phyloP scores from a whole-genome alignment of 2,113 vertebrate species.

The Dendrocopos noguchii region DNA sequence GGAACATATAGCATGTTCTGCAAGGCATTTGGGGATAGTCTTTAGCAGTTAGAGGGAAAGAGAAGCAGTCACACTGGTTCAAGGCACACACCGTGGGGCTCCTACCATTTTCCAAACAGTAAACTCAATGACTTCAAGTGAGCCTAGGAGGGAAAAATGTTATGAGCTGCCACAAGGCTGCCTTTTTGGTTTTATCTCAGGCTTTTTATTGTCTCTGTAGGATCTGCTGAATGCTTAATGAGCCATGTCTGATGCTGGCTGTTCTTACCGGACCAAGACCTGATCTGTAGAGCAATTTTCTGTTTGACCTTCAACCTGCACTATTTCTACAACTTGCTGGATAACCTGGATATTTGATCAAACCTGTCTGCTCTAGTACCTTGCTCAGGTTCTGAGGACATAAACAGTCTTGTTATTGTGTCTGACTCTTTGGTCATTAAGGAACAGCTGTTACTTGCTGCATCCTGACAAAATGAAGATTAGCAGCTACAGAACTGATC shows the following conservation, averaged over 20 bases:
- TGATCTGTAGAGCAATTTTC: neutral
- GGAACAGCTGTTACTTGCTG: neutral
- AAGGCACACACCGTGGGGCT: neutral
- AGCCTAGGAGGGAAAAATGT: neutral
- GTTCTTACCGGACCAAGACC: neutral
- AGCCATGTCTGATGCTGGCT: neutral
- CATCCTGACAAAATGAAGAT: neutral
- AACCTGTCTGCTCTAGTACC: neutral
- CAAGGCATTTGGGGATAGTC: neutral
- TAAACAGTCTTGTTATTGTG: neutral
- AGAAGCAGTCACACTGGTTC: neutral
- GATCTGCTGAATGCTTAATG: neutral
- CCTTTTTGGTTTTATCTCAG: fast-evolving
- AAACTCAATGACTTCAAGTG: neutral
- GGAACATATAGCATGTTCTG: neutral
- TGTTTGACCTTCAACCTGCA: neutral
- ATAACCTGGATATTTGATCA: neutral
- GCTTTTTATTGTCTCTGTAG: neutral
- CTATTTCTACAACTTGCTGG: fast-evolving
- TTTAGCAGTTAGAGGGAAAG: neutral
- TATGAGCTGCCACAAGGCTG: neutral
- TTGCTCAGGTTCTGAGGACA: neutral
- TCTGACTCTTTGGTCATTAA: fast-evolving
- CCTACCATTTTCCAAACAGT: neutral
- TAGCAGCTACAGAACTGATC: neutral